These are phyloP conservation scores for Chaetogeoica ovagalla DNA, from an alignment of 2,888 invertebrate genomes.

Conservation along the genomic window DNA sequence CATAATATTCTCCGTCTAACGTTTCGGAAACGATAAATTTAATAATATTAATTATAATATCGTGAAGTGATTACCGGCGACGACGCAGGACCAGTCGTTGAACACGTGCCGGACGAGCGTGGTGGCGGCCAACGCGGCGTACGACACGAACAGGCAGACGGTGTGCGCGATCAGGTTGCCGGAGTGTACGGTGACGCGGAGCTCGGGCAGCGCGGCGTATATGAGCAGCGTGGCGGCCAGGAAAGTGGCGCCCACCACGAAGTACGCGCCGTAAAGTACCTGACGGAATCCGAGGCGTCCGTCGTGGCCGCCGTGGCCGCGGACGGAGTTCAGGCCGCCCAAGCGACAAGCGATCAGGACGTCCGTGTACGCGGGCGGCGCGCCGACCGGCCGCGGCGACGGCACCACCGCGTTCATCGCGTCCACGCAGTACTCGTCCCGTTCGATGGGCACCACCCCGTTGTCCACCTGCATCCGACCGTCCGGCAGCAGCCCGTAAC, in stretches of 20 bases:
- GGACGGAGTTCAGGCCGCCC: neutral
- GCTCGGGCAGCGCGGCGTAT: slow-evolving; percentile 55
- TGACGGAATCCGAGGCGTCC: slow-evolving; percentile 26
- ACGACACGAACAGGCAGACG: slow-evolving; percentile 55
- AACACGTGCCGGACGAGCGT: slow-evolving; percentile 18
- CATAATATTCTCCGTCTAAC: no score
- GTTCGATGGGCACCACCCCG: slow-evolving; percentile 36
- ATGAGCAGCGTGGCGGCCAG: slow-evolving; percentile 55
- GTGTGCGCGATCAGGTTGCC: slow-evolving; percentile 55
- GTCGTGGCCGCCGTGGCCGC: neutral
- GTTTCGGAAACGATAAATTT: no score
- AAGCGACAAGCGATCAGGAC: slow-evolving; percentile 27
- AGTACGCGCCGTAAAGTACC: slow-evolving; percentile 55
- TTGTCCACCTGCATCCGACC: slow-evolving; percentile 45
- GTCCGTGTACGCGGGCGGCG: slow-evolving; percentile 25
- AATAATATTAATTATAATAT: no score
- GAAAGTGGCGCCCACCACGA: slow-evolving; percentile 55
- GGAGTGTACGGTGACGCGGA: slow-evolving; percentile 54
- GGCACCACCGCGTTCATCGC: slow-evolving; percentile 10
- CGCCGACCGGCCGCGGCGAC: neutral
- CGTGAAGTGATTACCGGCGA: slow-evolving; percentile 6
- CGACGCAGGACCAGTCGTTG: slow-evolving; percentile 3
- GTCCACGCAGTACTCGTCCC: slow-evolving; percentile 52
- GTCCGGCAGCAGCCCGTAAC: slow-evolving; percentile 44
- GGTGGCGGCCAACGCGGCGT: slow-evolving; percentile 53